These are phyloP conservation scores for Cynodonichthys magdalenae DNA, from an alignment of 2,797 vertebrate genomes.

Conservation along the genomic window DNA sequence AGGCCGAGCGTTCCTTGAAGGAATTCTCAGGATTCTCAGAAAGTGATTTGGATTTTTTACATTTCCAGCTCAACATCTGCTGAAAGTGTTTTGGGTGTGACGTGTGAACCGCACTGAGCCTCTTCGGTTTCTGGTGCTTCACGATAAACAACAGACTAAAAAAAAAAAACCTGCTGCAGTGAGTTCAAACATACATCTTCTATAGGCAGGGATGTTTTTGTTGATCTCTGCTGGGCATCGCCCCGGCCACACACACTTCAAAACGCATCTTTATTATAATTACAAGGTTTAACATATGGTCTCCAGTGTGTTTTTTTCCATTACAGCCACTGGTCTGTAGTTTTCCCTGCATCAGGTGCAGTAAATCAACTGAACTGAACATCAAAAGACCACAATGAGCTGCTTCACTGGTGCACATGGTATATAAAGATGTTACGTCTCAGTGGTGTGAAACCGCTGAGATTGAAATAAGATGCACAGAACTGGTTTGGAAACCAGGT, in stretches of 20 bases:
- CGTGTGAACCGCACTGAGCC: slow-evolving; percentile 1
- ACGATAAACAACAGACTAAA: slow-evolving; percentile 6
- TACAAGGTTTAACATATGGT: slow-evolving; percentile 50
- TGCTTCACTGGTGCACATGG: not conserved
- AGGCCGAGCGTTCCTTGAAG: too few relatives aligned
- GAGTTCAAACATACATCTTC: slow-evolving; percentile 6
- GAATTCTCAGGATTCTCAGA: not conserved
- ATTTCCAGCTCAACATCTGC: slow-evolving; percentile 12
- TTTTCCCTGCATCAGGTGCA: slow-evolving; percentile 24
- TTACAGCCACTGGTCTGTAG: not conserved
- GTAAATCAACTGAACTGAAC: slow-evolving; percentile 32
- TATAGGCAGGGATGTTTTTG: slow-evolving; percentile 23
- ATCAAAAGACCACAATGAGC: slow-evolving; percentile 11
- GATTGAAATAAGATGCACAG: not conserved
- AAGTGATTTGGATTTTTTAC: slow-evolving; percentile 5
- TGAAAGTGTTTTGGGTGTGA: slow-evolving; percentile 12
- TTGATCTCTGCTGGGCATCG: slow-evolving; percentile 22
- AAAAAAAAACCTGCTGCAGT: slow-evolving; percentile 5
- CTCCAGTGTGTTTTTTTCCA: slow-evolving; percentile 14
- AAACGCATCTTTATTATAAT: slow-evolving; percentile 40
- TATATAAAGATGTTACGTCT: not conserved
- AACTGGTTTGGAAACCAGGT: not conserved
- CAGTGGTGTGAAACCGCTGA: slow-evolving; percentile 7
- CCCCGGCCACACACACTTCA: slow-evolving; percentile 17
- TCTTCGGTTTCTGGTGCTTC: slow-evolving; percentile 7